Conservation (phyloP, 2,888 invertebrate genomes). For the Dione vanillae region DNA sequence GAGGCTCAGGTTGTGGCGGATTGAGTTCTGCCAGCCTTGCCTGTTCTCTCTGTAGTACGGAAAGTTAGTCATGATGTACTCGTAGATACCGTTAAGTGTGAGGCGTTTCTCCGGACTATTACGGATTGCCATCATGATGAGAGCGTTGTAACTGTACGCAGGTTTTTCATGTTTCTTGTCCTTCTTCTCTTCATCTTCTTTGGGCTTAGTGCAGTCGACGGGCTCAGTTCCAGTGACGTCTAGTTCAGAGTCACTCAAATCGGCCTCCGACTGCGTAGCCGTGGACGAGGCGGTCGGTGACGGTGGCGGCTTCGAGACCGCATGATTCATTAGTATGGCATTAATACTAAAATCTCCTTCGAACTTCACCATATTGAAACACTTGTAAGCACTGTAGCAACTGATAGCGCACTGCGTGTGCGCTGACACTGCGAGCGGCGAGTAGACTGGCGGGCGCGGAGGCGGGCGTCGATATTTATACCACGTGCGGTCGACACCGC, state of each 20-base stretch:
- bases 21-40: conserved; percentile 99
- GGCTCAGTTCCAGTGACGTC: conserved; percentile 92
- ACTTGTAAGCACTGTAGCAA: conserved; percentile 59
- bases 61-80: conserved; percentile 99
- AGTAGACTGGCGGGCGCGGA: conserved; percentile 77
- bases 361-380: conserved; percentile 80
- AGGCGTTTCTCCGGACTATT: conserved; percentile 96
- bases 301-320: conserved; percentile 72
- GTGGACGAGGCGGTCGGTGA: conserved; percentile 74
- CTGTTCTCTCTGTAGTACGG: conserved; percentile 99
- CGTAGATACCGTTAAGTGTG: conserved; percentile 98
- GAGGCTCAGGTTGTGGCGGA: conserved; percentile 97
- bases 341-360: conserved; percentile 92
- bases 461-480: conserved; percentile 74
- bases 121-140: conserved; percentile 99
- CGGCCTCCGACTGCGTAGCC: conserved; percentile 71
- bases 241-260: conserved; percentile 87
- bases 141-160: conserved; percentile 98
- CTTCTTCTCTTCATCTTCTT: conserved; percentile 66
- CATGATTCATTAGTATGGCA: conserved; percentile 87
- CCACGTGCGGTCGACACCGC: conserved; percentile 58
- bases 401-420: conserved; percentile 58
- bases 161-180: conserved; percentile 95
- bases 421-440: conserved; percentile 68
- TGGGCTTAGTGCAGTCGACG: conserved; percentile 87